Conservation (phyloP, 2,888 invertebrate species). For the Volucella inflata region DNA sequence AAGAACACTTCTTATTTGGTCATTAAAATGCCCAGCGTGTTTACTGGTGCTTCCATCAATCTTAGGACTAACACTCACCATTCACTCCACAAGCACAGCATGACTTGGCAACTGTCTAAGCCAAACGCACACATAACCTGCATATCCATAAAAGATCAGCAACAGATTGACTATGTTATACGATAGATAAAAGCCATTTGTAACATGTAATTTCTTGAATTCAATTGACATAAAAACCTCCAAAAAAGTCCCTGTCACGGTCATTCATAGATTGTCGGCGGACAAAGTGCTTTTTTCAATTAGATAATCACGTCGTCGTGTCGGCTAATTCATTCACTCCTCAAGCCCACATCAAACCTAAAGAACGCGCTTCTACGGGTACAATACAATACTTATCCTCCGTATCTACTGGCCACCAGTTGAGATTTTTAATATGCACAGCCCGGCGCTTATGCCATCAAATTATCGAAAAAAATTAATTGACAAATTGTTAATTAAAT, state of each 20-base stretch:
- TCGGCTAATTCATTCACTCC: not conserved
- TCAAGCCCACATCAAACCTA: not conserved
- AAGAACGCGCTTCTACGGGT: not conserved
- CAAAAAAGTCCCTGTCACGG: slow-evolving; percentile 30
- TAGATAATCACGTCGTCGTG: slow-evolving; percentile 30
- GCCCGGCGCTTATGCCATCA: slow-evolving; percentile 29
- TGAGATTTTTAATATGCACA: not conserved
- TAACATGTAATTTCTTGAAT: slow-evolving; percentile 30
- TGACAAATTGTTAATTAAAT: slow-evolving; percentile 54
- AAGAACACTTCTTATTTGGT: too few species aligned
- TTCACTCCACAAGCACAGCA: too few species aligned
- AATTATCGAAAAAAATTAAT: slow-evolving; percentile 56
- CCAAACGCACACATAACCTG: slow-evolving; percentile 3
- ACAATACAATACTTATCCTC: not conserved
- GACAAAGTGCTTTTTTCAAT: slow-evolving; percentile 9
- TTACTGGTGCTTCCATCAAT: too few species aligned
- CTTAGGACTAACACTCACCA: too few species aligned
- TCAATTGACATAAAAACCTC: slow-evolving; percentile 39
- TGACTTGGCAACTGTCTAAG: not conserved
- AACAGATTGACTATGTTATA: not conserved
- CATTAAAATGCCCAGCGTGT: too few species aligned
- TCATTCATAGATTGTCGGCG: slow-evolving; percentile 12
- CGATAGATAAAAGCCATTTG: slow-evolving; percentile 7
- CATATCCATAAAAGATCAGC: slow-evolving; percentile 28
- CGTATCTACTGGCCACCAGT: not conserved